These are phyloP conservation scores for Archilochus colubris DNA, from an alignment of 2,113 vertebrate genomes.

Conservation along the genomic window DNA sequence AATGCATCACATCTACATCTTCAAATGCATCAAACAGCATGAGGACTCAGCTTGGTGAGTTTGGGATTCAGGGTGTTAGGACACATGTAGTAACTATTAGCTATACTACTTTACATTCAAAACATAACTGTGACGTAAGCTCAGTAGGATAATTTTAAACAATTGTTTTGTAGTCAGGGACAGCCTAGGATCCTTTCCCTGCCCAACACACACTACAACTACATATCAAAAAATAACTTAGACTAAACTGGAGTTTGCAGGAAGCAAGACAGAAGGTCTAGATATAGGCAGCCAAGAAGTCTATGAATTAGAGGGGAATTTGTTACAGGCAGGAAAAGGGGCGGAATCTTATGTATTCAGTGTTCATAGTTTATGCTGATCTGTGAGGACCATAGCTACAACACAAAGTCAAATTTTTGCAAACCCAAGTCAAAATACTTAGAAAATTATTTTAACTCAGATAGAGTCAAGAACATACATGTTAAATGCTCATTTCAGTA, in stretches of 20 bases:
- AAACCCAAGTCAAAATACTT: not conserved
- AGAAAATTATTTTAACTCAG: not conserved
- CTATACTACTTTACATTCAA: not conserved
- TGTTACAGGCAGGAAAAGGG: not conserved
- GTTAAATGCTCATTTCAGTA: not conserved
- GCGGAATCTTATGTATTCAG: not conserved
- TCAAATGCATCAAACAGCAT: not conserved
- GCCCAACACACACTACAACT: not conserved
- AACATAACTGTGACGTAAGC: not conserved
- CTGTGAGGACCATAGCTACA: not conserved
- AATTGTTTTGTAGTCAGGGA: not conserved
- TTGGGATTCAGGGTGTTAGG: not conserved
- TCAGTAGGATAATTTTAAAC: not conserved
- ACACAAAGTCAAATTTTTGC: not conserved
- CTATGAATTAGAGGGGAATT: not conserved
- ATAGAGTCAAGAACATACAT: not conserved
- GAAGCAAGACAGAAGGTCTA: not conserved
- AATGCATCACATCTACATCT: fast-evolving
- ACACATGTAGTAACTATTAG: not conserved
- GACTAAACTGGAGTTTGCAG: not conserved
- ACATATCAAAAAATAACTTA: not conserved
- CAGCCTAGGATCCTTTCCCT: not conserved
- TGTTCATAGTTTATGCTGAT: not conserved
- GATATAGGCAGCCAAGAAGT: not conserved
- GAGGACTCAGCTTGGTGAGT: not conserved